These are phyloP conservation scores for Ridgeia piscesae DNA, from an alignment of 1,140 invertebrate species.

Conservation along the genomic window DNA sequence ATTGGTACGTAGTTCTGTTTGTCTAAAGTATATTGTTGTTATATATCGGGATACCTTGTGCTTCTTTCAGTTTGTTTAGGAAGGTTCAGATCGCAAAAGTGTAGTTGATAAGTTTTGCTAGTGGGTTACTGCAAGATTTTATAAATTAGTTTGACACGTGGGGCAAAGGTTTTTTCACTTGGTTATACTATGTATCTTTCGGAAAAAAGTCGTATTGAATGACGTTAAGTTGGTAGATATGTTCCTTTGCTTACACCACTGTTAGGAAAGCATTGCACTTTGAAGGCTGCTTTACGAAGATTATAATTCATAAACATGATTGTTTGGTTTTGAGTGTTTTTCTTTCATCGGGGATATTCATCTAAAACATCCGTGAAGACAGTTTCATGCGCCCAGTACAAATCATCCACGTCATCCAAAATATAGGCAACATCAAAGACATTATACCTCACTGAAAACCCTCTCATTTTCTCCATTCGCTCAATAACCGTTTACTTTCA, in stretches of 20 bases:
- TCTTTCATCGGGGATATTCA: conserved; percentile 30
- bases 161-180: conserved; percentile 31
- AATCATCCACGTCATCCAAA: conserved; percentile 12
- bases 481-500: too few relatives aligned
- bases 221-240: conserved; percentile 21
- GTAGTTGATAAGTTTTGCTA: conserved; percentile 12
- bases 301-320: conserved; percentile 30
- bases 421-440: conserved; percentile 7
- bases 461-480: too few relatives aligned
- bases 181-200: conserved; percentile 24
- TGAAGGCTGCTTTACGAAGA: conserved; percentile 25
- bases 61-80: conserved; percentile 9
- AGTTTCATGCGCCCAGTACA: conserved; percentile 20
- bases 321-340: conserved; percentile 10
- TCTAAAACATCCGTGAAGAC: conserved; percentile 21
- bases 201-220: conserved; percentile 28
- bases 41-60: conserved; percentile 14
- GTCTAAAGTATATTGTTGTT: conserved; percentile 20
- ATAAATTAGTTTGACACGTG: conserved; percentile 32
- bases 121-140: not conserved
- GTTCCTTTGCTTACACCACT: conserved; percentile 14
- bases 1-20: conserved; percentile 24
- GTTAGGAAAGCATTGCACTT: not conserved
- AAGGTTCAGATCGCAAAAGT: conserved; percentile 14
- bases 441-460: not conserved